Evolutionary conservation across 2,888 invertebrate species (phyloP), one percentile per base, ranked within the genome.

Genomic region (Metopia argyrocephala): DNA sequence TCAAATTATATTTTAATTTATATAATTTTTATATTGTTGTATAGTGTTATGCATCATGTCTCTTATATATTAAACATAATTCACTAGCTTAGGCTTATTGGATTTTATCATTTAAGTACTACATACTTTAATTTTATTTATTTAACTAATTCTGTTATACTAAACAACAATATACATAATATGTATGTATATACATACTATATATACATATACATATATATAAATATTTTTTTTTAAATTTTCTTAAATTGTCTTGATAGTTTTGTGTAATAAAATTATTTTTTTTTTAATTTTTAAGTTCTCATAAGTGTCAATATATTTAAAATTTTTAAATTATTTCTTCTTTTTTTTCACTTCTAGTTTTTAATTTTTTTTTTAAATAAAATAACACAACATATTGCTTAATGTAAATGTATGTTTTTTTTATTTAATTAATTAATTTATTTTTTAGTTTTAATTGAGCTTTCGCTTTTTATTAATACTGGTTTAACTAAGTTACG

Each of bases 381-480:
- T 68, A 78, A 82, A 82, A 71, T 82, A 82, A 82, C 78, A 78
- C 82, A 78, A 82, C 78, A 61, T 78, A 82, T 82, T 82, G 82
- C 82, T 82, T 78, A 82, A 78, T 71, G 75, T 62, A 82, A 78
- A 75, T 74, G 69, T 69, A 57, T 48, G 46, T 78, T 46, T 65
- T 78, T 71, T 38, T 59, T 38, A 23, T 50, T 69, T 68, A 21
- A 6, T 28, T 50, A 31, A 20, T 69, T 25, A n/a, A 59, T 59
- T 70, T 21, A 12, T 69, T 48, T 65, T 62, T 79, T 68, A 23
- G 12, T 27, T 23, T 21, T 28, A 56, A 48, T 61, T 82, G 64
- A 73, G 64, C 54, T 66, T 61, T 70, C 54, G 20, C 15, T 71
- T 71, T 52, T 54, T n/a, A 54, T 69, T 70, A 82, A 66, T 78